A percentile compares a stretch with the other conserved stretches of the same genome.
These are phyloP conservation scores for Potamarius usumacintae DNA, from an alignment of 2,113 vertebrate genomes.

Conservation along the genomic window DNA sequence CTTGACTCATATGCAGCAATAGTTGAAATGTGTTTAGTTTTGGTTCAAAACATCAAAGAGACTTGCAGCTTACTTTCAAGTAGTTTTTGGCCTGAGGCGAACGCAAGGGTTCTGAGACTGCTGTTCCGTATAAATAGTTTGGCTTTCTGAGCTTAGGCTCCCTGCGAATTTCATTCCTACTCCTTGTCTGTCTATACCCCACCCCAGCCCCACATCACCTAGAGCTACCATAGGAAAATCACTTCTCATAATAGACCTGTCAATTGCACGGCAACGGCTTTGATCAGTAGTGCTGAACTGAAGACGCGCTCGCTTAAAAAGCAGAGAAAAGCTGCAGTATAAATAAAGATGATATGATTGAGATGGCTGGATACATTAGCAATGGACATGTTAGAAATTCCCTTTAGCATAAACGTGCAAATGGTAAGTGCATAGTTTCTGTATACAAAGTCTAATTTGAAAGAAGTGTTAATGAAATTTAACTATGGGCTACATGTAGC, in stretches of 20 bases:
- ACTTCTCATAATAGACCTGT: conserved; percentile 70
- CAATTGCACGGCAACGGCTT: conserved; percentile 70
- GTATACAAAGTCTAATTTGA: background rate
- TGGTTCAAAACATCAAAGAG: conserved; percentile 76
- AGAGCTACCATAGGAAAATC: conserved; percentile 63
- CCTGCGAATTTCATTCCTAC: conserved; percentile 60
- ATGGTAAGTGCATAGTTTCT: background rate
- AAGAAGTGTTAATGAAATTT: background rate
- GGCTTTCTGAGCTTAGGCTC: conserved; percentile 66
- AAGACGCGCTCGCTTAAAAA: conserved; percentile 58
- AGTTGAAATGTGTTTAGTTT: conserved; percentile 76
- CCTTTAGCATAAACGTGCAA: background rate
- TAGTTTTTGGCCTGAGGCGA: conserved; percentile 72
- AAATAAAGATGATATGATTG: conserved; percentile 25
- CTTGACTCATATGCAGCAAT: conserved; percentile 74
- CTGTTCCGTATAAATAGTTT: conserved; percentile 74
- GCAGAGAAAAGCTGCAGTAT: conserved; percentile 51
- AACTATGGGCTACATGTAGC: background rate
- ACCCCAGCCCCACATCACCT: conserved; percentile 52
- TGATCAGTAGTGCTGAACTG: conserved; percentile 63
- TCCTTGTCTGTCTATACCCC: conserved; percentile 50
- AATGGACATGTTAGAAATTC: background rate
- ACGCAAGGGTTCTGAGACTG: conserved; percentile 68
- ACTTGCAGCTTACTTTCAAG: conserved; percentile 76
- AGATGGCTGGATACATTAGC: background rate